phyloP scores from a whole-genome alignment of 2,113 vertebrate genomes.

The Sylvietta virens region DNA sequence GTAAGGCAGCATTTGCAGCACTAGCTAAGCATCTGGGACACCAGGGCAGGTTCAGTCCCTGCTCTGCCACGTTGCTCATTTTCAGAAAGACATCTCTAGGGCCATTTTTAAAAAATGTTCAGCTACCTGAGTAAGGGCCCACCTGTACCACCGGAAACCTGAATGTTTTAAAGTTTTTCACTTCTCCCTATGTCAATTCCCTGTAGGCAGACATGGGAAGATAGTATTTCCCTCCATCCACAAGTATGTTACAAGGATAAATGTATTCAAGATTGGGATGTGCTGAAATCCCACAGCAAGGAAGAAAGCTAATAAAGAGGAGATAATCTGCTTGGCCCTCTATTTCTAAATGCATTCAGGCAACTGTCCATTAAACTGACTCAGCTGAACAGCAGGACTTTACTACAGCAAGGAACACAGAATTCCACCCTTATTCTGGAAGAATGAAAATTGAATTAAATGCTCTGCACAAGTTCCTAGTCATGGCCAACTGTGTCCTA shows the following conservation, averaged over 20 bases:
- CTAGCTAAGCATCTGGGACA: background rate
- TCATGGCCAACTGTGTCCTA: background rate
- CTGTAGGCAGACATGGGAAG: background rate
- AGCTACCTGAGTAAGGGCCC: background rate
- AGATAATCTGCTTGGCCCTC: background rate
- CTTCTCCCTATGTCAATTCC: background rate
- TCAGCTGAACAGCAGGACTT: background rate
- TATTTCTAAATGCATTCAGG: background rate
- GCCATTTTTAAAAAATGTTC: background rate
- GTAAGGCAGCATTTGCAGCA: background rate
- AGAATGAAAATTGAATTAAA: background rate
- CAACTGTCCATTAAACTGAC: conserved; percentile 5
- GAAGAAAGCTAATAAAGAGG: background rate
- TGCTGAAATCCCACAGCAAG: background rate
- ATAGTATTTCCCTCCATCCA: background rate
- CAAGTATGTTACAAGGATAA: background rate
- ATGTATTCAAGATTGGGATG: background rate
- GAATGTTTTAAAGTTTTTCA: background rate
- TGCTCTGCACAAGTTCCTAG: background rate
- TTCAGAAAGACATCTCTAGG: background rate
- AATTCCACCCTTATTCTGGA: background rate
- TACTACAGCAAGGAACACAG: background rate
- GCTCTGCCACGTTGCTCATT: background rate
- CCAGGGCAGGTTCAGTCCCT: background rate
- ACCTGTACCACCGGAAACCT: background rate